Base-by-base conservation (phyloP, 2,888 invertebrate genomes). In the Erpobdella octoculata region DNA sequence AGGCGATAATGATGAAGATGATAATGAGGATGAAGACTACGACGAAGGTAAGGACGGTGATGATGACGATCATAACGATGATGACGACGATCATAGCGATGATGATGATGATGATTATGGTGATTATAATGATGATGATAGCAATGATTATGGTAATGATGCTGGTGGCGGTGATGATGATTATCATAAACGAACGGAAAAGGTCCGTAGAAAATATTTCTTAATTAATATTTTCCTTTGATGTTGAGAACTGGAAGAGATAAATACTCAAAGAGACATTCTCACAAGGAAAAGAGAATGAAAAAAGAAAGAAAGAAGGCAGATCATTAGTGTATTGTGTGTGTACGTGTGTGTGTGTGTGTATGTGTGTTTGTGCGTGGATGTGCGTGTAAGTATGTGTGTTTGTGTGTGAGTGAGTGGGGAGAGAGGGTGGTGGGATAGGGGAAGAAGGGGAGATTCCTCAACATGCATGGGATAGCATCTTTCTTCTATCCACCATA, bases 151-250 rank as follows among this genome's bases (percentile, higher is more conserved):
- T 33, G 25, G 36, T 65, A 65, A 65, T 35, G 25, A 65, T 48
- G 12, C 33, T 36, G 28, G 36, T 48, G 18, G 65, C 15, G 28
- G 31, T 31, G 12, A 70, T 12, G n/a, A 70, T 28, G n/a, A 70
- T 48, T 18, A 70, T 36, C 15, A 70, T 48, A 46, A 70, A 41
- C 12, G 46, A 41, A n/a, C 12, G 46, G n/a, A 41, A n/a, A 41
- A 41, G 46, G n/a, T 41, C n/a, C n/a, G n/a, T n/a, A n/a, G n/a
- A n/a, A n/a, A n/a, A n/a, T n/a, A n/a, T n/a, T n/a, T n/a, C n/a
- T n/a, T n/a, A n/a, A n/a, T n/a, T n/a, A n/a, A n/a, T n/a, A n/a
- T n/a, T n/a, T n/a, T n/a, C n/a, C n/a, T n/a, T n/a, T n/a, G n/a
- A n/a, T n/a, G n/a, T n/a, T n/a, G n/a, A n/a, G n/a, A n/a, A n/a